Conservation (phyloP, 2,888 invertebrate genomes). For the Drosophila recens region DNA sequence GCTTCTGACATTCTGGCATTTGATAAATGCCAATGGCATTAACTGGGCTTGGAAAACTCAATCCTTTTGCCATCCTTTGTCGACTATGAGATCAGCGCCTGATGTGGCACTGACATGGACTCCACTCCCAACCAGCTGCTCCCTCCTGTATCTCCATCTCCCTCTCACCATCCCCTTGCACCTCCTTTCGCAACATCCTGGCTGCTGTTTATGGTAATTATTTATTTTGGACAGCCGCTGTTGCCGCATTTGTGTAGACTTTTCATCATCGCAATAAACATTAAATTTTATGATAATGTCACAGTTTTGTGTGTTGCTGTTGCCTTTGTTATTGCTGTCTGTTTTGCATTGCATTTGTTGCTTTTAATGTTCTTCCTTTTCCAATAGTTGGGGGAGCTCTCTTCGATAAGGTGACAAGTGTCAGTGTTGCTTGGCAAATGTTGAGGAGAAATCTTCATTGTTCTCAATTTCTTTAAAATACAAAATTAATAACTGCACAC, state of each 20-base stretch:
- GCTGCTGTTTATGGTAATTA: constrained; percentile 78
- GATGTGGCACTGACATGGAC: constrained; percentile 43
- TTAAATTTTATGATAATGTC: constrained; percentile 79
- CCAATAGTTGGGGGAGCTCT: background rate
- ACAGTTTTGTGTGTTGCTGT: constrained; percentile 49
- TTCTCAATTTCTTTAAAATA: background rate
- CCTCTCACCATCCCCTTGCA: background rate
- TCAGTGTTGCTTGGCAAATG: constrained; percentile 6
- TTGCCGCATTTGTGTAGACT: constrained; percentile 63
- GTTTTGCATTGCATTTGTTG: constrained; percentile 64
- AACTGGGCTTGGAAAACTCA: constrained; percentile 48
- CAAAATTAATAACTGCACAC: background rate
- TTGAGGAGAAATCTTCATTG: background rate
- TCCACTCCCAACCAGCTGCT: constrained; percentile 12
- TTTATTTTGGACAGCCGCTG: constrained; percentile 77
- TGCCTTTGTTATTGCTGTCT: constrained; percentile 58
- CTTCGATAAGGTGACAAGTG: constrained; percentile 23
- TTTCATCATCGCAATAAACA: constrained; percentile 75
- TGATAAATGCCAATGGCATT: constrained; percentile 76
- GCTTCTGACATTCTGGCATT: constrained; percentile 64
- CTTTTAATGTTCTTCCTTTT: constrained; percentile 28
- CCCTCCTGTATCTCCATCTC: background rate
- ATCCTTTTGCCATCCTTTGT: constrained; percentile 44
- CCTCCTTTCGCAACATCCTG: constrained; percentile 17
- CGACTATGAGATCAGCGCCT: constrained; percentile 28